phyloP scores from a whole-genome alignment of 1,140 invertebrate species.

The Meloidogyne floridensis region DNA sequence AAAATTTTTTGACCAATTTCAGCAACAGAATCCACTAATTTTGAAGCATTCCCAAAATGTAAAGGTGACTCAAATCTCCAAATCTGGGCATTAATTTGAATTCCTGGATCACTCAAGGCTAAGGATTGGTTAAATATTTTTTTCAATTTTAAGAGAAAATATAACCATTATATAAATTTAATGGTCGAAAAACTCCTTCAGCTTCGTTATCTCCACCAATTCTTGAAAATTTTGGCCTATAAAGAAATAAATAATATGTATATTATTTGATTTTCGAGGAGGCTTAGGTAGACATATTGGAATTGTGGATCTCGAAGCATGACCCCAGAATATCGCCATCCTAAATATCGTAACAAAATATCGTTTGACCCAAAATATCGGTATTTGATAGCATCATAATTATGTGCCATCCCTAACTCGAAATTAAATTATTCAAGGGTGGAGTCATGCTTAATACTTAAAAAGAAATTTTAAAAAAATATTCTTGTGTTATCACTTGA shows the following conservation, averaged over 20 bases:
- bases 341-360: too few relatives aligned
- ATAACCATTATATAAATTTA: constrained; percentile 16
- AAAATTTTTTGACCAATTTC: background rate
- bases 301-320: too few relatives aligned
- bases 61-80: constrained; percentile 35
- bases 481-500: too few relatives aligned
- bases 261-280: too few relatives aligned
- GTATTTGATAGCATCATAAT: too few relatives aligned
- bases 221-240: constrained; percentile 30
- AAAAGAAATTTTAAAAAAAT: too few relatives aligned
- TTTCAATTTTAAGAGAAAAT: background rate
- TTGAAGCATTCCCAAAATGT: constrained; percentile 36
- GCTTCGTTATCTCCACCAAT: background rate
- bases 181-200: constrained; percentile 15
- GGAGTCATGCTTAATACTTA: too few relatives aligned
- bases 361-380: too few relatives aligned
- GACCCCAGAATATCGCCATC: too few relatives aligned
- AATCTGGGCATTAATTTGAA: constrained; percentile 25
- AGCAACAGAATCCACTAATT: constrained; percentile 27
- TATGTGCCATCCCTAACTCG: too few relatives aligned
- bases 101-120: background rate
- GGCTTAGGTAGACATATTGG: too few relatives aligned
- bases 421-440: too few relatives aligned
- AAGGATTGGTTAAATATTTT: background rate
- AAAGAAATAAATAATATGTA: background rate